phyloP scores from a whole-genome alignment of 2,888 invertebrate species.

The Eupithecia vulgata region DNA sequence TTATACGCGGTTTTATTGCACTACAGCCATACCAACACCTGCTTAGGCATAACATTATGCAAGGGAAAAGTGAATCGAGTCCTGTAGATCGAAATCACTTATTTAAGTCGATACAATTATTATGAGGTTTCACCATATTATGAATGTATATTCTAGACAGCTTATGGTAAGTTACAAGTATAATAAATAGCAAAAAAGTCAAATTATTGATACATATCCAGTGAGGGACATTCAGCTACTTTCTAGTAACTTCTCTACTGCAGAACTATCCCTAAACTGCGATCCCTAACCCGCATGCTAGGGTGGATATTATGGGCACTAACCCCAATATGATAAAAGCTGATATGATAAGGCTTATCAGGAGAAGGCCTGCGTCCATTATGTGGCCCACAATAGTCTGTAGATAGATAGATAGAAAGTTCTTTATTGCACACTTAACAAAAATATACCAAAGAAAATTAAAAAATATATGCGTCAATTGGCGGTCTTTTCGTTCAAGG shows the following conservation, averaged over 20 bases:
- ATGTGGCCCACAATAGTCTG: neutral
- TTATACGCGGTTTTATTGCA: conserved; percentile 10
- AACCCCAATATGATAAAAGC: neutral
- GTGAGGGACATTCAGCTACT: neutral
- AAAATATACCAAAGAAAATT: too few species aligned
- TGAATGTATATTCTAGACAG: conserved; percentile 17
- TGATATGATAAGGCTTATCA: neutral
- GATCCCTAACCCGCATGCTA: neutral
- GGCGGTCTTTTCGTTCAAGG: too few species aligned
- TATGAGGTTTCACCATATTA: conserved; percentile 34
- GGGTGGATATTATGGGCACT: neutral
- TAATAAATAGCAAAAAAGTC: too few species aligned
- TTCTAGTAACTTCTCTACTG: neutral
- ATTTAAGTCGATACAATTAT: conserved; percentile 45
- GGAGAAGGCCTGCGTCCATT: neutral
- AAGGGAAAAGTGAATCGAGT: conserved; percentile 58
- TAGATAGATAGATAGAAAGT: too few species aligned
- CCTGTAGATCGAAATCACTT: conserved; percentile 54
- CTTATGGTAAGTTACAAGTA: conserved; percentile 2
- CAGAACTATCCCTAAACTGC: neutral
- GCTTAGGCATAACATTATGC: conserved; percentile 40
- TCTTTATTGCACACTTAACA: too few species aligned
- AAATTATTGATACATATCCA: neutral
- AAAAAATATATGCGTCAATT: too few species aligned
- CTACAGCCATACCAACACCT: conserved; percentile 29